Base-by-base conservation (phyloP, 2,888 invertebrate species). In the Neoascia interrupta region DNA sequence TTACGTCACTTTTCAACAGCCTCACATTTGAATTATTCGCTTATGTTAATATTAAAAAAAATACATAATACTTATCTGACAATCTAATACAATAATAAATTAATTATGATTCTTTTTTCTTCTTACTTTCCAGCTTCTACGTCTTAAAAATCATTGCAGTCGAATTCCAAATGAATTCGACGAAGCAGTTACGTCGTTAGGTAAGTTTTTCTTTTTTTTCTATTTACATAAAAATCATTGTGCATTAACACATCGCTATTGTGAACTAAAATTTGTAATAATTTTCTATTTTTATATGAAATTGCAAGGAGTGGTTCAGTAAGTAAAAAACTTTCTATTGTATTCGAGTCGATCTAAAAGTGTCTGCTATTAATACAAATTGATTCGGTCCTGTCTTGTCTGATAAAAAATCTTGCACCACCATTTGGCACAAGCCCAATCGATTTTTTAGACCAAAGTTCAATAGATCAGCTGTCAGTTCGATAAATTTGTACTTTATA, bases 361-460 rank as follows among this genome's bases (percentile, higher is more conserved):
- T n/a, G n/a, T n/a, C n/a, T n/a, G n/a, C n/a, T n/a, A n/a, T n/a
- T n/a, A n/a, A n/a, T n/a, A n/a, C n/a, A n/a, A n/a, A n/a, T n/a
- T 6, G n/a, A 31, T 6, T 5, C 8, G 26, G 31, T 6, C 8
- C 8, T 6, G 31, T 31, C 31, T 31, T n/a, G n/a, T n/a, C n/a
- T n/a, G n/a, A n/a, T n/a, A 31, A 31, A n/a, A 3, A 31, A 6
- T 31, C 31, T 3, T 31, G 8, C n/a, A n/a, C 53, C 28, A 68
- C 31, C 13, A 23, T 15, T 66, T 76, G 76, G 76, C 76, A 60
- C 19, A 4, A 16, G 41, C 54, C 70, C 76, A 72, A 58, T 5
- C 6, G 58, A 66, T 66, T 76, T 76, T 75, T 64, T 66, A 72
- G 72, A 60, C 64, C 76, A 66, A 54, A 66, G 72, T 66, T 76